Percentiles rank a stretch among this genome's conserved stretches.
Conservation (phyloP, 2,888 invertebrate genomes). For the Hydrotaea diabolus region DNA sequence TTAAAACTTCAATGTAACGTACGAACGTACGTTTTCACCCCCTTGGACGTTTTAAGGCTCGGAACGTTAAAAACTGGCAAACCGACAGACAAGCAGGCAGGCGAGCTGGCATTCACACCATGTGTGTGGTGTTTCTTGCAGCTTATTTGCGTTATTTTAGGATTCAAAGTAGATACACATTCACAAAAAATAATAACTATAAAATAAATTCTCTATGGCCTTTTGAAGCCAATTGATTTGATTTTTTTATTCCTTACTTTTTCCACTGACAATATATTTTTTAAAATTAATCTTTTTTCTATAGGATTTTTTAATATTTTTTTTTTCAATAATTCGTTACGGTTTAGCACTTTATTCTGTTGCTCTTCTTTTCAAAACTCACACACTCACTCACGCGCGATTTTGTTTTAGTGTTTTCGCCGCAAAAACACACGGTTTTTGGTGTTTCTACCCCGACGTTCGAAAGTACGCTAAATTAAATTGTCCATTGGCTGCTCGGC, state of each 20-base stretch:
- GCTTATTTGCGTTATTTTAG: constrained; percentile 13
- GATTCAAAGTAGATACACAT: constrained; percentile 10
- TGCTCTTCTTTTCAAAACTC: neutral
- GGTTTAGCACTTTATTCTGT: constrained; percentile 17
- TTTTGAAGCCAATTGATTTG: neutral
- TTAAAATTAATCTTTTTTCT: neutral
- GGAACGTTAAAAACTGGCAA: neutral
- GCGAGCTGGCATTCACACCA: neutral
- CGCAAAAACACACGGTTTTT: constrained; percentile 57
- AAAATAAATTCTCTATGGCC: neutral
- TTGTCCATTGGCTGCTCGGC: constrained; percentile 39
- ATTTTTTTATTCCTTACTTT: neutral
- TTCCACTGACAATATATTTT: neutral
- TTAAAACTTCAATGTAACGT: neutral
- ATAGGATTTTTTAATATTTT: neutral
- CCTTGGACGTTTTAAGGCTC: neutral
- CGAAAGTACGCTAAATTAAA: constrained; percentile 62
- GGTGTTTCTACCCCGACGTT: constrained; percentile 65
- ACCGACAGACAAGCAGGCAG: neutral
- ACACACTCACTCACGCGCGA: constrained; percentile 38
- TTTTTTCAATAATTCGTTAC: neutral
- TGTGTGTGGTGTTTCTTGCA: constrained; percentile 4
- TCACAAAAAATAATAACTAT: neutral
- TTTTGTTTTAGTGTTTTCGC: constrained; percentile 38
- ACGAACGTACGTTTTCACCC: neutral